These are phyloP conservation scores for Acrocephalus kingi DNA, from an alignment of 2,113 vertebrate species.

Conservation along the genomic window DNA sequence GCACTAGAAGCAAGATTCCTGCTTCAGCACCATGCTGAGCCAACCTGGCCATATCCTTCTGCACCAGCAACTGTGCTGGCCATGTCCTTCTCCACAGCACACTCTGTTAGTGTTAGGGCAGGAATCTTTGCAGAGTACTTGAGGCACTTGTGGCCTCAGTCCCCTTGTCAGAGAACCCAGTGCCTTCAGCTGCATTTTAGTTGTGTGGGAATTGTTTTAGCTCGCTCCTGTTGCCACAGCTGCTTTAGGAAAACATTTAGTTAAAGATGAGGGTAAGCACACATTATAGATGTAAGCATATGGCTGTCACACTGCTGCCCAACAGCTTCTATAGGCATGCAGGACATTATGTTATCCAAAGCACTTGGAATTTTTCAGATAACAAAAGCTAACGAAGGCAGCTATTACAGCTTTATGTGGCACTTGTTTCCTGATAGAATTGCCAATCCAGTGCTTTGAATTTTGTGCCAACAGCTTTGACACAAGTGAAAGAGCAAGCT, in stretches of 20 bases:
- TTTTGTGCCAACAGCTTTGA: slow-evolving; percentile 49
- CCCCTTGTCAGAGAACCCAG: background rate
- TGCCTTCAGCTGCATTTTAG: background rate
- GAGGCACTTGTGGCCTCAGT: background rate
- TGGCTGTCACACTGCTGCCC: slow-evolving; percentile 21
- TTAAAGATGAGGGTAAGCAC: slow-evolving; percentile 1
- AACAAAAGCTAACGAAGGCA: slow-evolving; percentile 40
- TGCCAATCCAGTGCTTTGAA: slow-evolving; percentile 62
- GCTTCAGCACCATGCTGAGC: background rate
- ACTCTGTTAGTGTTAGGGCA: background rate
- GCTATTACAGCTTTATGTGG: slow-evolving; percentile 36
- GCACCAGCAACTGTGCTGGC: background rate
- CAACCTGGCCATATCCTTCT: background rate
- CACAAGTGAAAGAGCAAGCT: slow-evolving; percentile 40
- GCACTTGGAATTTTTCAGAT: slow-evolving; percentile 53
- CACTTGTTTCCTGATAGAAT: slow-evolving; percentile 51
- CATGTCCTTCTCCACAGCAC: background rate
- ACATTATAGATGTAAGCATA: slow-evolving; percentile 14
- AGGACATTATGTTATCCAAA: slow-evolving; percentile 17
- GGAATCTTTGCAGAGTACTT: background rate
- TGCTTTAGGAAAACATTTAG: slow-evolving; percentile 24
- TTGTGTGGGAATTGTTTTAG: background rate
- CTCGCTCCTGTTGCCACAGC: slow-evolving; percentile 16
- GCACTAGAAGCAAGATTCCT: background rate
- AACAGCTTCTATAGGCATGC: slow-evolving; percentile 15